Conservation (phyloP, 1,140 invertebrate species). For the Physella acuta region DNA sequence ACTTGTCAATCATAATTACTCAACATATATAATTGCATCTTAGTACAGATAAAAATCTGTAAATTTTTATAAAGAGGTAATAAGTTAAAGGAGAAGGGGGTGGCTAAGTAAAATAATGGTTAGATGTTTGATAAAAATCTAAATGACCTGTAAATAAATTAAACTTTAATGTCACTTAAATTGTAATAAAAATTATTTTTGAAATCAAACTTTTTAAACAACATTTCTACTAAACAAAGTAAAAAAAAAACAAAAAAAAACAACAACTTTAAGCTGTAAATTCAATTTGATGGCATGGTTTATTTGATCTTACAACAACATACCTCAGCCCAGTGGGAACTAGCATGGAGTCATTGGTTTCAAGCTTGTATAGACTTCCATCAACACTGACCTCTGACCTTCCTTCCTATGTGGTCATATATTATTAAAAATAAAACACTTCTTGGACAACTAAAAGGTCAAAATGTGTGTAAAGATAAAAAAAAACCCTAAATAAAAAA, state of each 20-base stretch:
- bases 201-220: background rate
- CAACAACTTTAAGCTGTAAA: no score
- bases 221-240: background rate
- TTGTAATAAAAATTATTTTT: background rate
- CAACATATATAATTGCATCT: no score
- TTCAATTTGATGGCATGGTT: no score
- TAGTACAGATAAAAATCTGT: background rate
- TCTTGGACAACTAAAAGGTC: background rate
- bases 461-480: background rate
- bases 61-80: background rate
- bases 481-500: background rate
- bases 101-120: no score
- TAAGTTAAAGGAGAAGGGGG: background rate
- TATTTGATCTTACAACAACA: constrained; percentile 7
- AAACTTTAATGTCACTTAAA: background rate
- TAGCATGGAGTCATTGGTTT: constrained; percentile 41
- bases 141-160: no score
- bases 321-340: constrained; percentile 41
- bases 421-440: background rate
- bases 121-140: no score
- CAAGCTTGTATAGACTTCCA: constrained; percentile 37
- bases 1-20: background rate
- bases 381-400: constrained; percentile 34
- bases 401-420: constrained; percentile 32
- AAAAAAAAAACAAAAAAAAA: background rate